These are phyloP conservation scores for Chrysotoxum bicinctum DNA, from an alignment of 2,888 invertebrate genomes.

Conservation along the genomic window DNA sequence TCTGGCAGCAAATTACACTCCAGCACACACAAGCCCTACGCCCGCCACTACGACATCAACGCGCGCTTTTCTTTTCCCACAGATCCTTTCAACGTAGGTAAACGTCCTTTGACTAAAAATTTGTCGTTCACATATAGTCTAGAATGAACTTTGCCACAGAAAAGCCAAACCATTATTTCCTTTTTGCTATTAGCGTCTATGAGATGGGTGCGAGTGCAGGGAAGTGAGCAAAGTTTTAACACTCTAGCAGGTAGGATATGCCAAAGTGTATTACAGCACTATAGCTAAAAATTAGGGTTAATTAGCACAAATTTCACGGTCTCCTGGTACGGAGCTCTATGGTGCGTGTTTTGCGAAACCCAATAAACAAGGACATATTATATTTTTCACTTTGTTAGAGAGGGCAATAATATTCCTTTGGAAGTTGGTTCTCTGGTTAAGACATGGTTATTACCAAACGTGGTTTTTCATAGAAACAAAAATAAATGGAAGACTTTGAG, in stretches of 20 bases:
- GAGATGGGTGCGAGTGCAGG: neutral
- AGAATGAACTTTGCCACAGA: neutral
- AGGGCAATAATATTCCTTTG: neutral
- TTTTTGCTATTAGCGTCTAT: neutral
- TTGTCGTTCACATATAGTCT: neutral
- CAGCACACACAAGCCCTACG: slow-evolving; percentile 17
- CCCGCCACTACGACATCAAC: neutral
- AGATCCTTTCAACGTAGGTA: neutral
- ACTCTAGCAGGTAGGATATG: neutral
- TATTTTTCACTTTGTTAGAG: neutral
- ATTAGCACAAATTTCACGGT: slow-evolving; percentile 14
- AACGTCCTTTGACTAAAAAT: slow-evolving; percentile 4
- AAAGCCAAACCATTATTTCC: neutral
- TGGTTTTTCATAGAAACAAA: too few species aligned
- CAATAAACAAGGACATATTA: neutral
- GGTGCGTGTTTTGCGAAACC: neutral
- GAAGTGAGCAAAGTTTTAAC: neutral
- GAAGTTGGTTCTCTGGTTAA: neutral
- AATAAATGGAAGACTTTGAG: too few species aligned
- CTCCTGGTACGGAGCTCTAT: neutral
- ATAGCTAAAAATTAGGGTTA: neutral
- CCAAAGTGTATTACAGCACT: neutral
- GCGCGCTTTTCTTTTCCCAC: neutral
- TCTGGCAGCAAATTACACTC: slow-evolving; percentile 43
- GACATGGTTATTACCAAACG: neutral